phyloP scores from a whole-genome alignment of 2,888 invertebrate species.

The Tryphoninae sp. region DNA sequence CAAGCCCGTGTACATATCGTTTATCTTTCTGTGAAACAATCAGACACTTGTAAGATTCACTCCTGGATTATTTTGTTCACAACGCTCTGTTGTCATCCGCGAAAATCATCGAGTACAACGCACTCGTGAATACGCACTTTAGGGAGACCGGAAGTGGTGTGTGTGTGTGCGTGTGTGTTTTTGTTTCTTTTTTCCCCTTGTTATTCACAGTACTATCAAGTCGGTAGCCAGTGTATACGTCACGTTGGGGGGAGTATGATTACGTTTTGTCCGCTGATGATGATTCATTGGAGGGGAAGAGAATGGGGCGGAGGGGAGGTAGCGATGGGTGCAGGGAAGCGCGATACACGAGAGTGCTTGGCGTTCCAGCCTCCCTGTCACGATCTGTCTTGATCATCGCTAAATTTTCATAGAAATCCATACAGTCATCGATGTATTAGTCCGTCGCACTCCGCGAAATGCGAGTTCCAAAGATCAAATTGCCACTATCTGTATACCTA shows the following conservation, averaged over 20 bases:
- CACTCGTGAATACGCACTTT: constrained; percentile 10
- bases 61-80: background rate
- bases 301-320: background rate
- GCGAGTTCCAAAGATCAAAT: constrained; percentile 59
- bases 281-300: constrained; percentile 68
- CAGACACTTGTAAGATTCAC: constrained; percentile 57
- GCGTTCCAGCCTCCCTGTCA: constrained; percentile 7
- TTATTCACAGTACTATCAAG: constrained; percentile 7
- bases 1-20: constrained; percentile 10
- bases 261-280: constrained; percentile 64
- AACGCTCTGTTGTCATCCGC: constrained; percentile 13
- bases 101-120: constrained; percentile 19
- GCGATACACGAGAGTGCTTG: background rate
- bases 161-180: constrained; percentile 23
- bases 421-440: constrained; percentile 20
- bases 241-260: constrained; percentile 69
- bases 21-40: constrained; percentile 8
- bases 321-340: constrained; percentile 41
- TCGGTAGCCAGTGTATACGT: constrained; percentile 67
- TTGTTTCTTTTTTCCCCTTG: constrained; percentile 43
- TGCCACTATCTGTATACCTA: background rate
- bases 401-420: constrained; percentile 14
- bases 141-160: constrained; percentile 28
- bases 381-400: background rate
- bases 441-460: background rate